Conservation (phyloP, 2,797 vertebrate species). For the Gadopsis bispinosus region DNA sequence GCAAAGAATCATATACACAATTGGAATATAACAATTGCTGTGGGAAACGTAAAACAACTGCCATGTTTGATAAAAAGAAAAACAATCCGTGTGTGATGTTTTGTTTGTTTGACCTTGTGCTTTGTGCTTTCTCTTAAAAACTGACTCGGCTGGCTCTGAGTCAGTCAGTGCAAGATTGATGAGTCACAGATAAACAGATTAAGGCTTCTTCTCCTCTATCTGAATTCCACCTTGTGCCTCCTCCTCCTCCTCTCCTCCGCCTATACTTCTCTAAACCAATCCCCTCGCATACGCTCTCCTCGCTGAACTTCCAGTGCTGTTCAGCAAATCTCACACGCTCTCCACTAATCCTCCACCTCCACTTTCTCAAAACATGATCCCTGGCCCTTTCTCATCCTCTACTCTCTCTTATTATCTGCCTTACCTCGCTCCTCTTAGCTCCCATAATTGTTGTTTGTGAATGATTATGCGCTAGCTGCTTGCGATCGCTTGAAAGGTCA, state of each 20-base stretch:
- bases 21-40: background rate
- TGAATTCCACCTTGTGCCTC: conserved; percentile 53
- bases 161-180: conserved; percentile 62
- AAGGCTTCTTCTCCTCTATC: conserved; percentile 51
- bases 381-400: conserved; percentile 57
- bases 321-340: conserved; percentile 69
- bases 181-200: conserved; percentile 72
- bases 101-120: conserved; percentile 60
- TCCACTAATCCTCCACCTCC: conserved; percentile 67
- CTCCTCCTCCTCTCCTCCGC: conserved; percentile 31
- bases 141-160: conserved; percentile 48
- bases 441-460: conserved; percentile 55
- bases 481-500: conserved; percentile 64
- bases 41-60: background rate
- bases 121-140: conserved; percentile 35
- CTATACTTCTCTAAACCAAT: conserved; percentile 50
- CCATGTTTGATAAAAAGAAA: conserved; percentile 18
- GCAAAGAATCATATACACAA: background rate
- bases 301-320: conserved; percentile 60
- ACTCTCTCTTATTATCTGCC: conserved; percentile 45
- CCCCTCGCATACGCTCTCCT: conserved; percentile 45
- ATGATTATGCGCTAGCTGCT: conserved; percentile 48
- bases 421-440: conserved; percentile 46
- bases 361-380: conserved; percentile 66
- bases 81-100: conserved; percentile 15